phyloP scores from a whole-genome alignment of 2,797 vertebrate species.

The Gobio occitaniae region DNA sequence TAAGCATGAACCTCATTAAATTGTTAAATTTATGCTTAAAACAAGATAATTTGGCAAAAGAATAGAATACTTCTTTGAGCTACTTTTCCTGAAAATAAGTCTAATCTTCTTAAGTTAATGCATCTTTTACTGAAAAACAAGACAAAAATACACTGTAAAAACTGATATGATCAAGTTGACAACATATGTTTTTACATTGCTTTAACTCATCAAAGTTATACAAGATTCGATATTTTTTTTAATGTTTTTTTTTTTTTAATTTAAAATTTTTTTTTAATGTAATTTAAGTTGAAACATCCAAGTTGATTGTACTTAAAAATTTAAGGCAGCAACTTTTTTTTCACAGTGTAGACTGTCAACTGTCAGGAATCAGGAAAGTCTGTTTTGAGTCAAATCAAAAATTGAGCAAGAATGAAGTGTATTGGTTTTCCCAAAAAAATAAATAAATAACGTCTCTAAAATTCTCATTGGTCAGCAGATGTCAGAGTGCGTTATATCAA shows the following conservation, averaged over 20 bases:
- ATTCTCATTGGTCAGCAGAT: background rate
- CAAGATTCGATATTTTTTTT: too few relatives aligned
- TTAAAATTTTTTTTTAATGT: too few relatives aligned
- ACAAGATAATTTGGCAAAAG: background rate
- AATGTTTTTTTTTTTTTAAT: too few relatives aligned
- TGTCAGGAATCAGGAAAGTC: background rate
- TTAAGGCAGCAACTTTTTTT: too few relatives aligned
- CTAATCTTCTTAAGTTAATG: background rate
- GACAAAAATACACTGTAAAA: background rate
- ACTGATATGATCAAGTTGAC: too few relatives aligned
- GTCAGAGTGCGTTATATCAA: background rate
- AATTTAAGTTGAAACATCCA: too few relatives aligned
- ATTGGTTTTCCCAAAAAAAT: too few relatives aligned
- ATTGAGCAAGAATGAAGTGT: background rate
- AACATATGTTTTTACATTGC: too few relatives aligned
- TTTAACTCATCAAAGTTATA: too few relatives aligned
- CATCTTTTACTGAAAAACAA: background rate
- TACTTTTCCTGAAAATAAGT: background rate
- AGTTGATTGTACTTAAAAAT: too few relatives aligned
- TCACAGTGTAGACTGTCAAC: too few relatives aligned
- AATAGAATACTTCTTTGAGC: background rate
- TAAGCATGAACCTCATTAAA: background rate
- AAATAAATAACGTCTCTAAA: too few relatives aligned
- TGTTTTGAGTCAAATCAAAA: conserved; percentile 5
- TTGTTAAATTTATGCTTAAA: background rate